These are phyloP conservation scores for Stenodera caucasica DNA, from an alignment of 2,888 invertebrate genomes.

Conservation along the genomic window DNA sequence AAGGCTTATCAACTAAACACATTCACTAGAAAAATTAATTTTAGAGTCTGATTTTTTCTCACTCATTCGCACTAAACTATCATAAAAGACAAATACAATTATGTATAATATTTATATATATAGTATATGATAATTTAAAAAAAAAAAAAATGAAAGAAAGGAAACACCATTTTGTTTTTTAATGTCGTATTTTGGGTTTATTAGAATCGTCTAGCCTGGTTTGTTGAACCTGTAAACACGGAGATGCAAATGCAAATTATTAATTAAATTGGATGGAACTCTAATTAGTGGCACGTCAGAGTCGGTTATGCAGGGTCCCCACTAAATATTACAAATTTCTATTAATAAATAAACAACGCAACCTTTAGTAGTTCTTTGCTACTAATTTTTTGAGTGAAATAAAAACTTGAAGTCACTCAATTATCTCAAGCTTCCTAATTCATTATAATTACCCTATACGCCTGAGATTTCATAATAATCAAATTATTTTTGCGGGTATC, in stretches of 20 bases:
- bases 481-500: too few relatives aligned
- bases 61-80: conserved; percentile 7
- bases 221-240: conserved; percentile 44
- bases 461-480: too few relatives aligned
- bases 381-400: too few relatives aligned
- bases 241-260: conserved; percentile 35
- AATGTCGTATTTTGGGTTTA: conserved; percentile 25
- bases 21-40: background rate
- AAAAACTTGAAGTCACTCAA: background rate
- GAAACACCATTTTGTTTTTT: conserved; percentile 18
- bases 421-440: background rate
- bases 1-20: conserved; percentile 6
- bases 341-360: background rate
- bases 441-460: background rate
- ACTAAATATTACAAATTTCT: conserved; percentile 1
- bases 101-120: background rate
- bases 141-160: conserved; percentile 14
- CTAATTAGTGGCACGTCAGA: conserved; percentile 4
- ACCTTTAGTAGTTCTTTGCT: too few relatives aligned
- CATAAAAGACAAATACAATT: conserved; percentile 6
- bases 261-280: conserved; percentile 13
- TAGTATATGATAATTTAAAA: background rate
- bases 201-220: conserved; percentile 45
- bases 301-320: conserved; percentile 15
- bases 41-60: background rate